Conservation (phyloP, 2,888 invertebrate species). For the Scelioninae gen. 1 region DNA sequence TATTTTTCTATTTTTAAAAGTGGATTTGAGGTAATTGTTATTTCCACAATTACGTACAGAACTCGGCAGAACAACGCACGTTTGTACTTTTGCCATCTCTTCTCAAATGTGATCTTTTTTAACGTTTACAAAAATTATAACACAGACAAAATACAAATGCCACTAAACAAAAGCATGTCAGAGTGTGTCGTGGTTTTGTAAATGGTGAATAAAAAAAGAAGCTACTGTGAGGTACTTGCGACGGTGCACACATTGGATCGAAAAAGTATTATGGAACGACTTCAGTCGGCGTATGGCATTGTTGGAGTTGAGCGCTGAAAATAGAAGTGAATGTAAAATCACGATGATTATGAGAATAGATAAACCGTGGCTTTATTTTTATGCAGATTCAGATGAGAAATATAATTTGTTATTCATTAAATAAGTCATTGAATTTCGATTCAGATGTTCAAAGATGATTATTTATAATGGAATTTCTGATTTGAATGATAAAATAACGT, state of each 20-base stretch:
- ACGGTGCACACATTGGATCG: conserved; percentile 79
- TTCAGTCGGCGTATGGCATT: conserved; percentile 18
- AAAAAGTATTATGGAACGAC: conserved; percentile 23
- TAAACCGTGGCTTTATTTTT: conserved; percentile 15
- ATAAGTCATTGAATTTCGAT: too few species aligned
- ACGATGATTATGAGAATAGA: conserved; percentile 23
- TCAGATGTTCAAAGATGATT: too few species aligned
- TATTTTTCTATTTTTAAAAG: too few species aligned
- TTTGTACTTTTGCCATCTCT: conserved; percentile 54
- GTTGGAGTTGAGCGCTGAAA: conserved; percentile 41
- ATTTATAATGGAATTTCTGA: too few species aligned
- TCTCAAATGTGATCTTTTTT: conserved; percentile 33
- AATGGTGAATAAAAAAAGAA: conserved; percentile 71
- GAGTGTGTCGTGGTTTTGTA: conserved; percentile 77
- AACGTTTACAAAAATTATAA: conserved; percentile 61
- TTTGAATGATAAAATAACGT: too few species aligned
- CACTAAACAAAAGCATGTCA: conserved; percentile 82
- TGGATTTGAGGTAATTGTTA: too few species aligned
- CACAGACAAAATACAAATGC: conserved; percentile 82
- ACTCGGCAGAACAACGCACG: conserved; percentile 44
- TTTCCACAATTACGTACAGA: conserved; percentile 1
- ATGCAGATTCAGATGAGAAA: too few species aligned
- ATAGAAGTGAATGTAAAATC: conserved; percentile 49
- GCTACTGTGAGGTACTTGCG: conserved; percentile 77
- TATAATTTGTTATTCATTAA: too few species aligned